A percentile compares a stretch with the other conserved stretches of the same genome.
phyloP scores from a whole-genome alignment of 2,113 vertebrate genomes.

The Cryptomyrus ogoouensis region DNA sequence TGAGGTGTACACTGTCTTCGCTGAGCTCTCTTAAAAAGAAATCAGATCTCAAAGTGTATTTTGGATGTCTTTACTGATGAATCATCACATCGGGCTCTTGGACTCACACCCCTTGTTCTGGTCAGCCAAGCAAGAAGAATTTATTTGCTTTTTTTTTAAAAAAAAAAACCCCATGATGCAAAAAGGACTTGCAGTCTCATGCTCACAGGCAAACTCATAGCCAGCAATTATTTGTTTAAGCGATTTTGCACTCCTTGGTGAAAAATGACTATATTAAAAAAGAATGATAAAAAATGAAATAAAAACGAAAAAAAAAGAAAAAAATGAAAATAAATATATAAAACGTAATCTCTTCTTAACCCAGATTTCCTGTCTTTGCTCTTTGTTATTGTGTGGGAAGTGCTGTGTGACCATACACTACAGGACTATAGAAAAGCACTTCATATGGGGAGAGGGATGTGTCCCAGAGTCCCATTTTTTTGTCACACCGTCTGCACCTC shows the following conservation, averaged over 20 bases:
- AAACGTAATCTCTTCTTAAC: neutral
- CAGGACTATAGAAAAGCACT: constrained; percentile 12
- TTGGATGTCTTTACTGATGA: constrained; percentile 28
- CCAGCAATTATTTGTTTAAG: neutral
- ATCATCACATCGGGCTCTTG: constrained; percentile 23
- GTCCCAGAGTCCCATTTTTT: constrained; percentile 18
- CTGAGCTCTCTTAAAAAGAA: constrained; percentile 21
- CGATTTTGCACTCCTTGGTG: neutral
- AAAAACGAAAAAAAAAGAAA: neutral
- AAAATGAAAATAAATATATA: neutral
- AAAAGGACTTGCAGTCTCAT: neutral
- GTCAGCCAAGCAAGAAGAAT: constrained; percentile 31
- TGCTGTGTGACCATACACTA: neutral
- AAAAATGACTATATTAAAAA: neutral
- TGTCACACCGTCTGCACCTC: constrained; percentile 46
- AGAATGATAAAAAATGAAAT: neutral
- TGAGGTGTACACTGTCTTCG: neutral
- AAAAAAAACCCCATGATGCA: neutral
- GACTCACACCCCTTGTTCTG: constrained; percentile 24
- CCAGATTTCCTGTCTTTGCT: neutral
- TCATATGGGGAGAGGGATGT: neutral
- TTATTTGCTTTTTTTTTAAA: neutral
- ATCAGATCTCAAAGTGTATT: constrained; percentile 11
- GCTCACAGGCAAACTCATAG: neutral
- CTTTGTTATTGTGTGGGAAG: neutral